A percentile compares a stretch with the other conserved stretches of the same genome.
Conservation (phyloP, 1,140 invertebrate genomes). For the Melanaphis sacchari region DNA sequence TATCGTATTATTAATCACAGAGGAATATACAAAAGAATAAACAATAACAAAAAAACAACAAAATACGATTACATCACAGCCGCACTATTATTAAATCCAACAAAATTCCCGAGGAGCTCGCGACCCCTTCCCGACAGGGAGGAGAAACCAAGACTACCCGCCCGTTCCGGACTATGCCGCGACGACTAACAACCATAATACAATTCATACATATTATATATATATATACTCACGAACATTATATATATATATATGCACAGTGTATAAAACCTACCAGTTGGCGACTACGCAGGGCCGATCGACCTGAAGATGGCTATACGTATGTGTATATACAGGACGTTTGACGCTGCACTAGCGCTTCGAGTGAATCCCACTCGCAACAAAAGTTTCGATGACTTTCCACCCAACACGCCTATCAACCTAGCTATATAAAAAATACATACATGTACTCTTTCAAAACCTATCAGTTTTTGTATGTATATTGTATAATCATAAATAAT, state of each 20-base stretch:
- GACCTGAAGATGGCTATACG: slow-evolving; percentile 23
- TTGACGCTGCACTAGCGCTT: slow-evolving; percentile 41
- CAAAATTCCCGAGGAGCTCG: slow-evolving; percentile 28
- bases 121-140: slow-evolving; percentile 54
- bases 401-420: background rate
- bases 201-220: background rate
- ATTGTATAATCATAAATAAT: background rate
- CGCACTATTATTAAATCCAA: background rate
- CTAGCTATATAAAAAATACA: background rate
- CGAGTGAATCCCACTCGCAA: background rate
- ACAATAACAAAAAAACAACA: background rate
- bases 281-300: background rate
- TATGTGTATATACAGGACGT: background rate
- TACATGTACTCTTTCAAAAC: background rate
- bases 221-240: background rate
- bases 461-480: background rate
- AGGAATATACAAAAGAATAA: background rate
- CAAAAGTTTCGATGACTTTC: slow-evolving; percentile 26
- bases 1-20: background rate
- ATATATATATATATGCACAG: background rate
- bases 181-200: background rate
- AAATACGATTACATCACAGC: slow-evolving; percentile 17
- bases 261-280: background rate
- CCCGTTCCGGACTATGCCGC: background rate
- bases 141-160: slow-evolving; percentile 55